Base-by-base conservation (phyloP, 2,113 vertebrate genomes). In the Rynchops niger region DNA sequence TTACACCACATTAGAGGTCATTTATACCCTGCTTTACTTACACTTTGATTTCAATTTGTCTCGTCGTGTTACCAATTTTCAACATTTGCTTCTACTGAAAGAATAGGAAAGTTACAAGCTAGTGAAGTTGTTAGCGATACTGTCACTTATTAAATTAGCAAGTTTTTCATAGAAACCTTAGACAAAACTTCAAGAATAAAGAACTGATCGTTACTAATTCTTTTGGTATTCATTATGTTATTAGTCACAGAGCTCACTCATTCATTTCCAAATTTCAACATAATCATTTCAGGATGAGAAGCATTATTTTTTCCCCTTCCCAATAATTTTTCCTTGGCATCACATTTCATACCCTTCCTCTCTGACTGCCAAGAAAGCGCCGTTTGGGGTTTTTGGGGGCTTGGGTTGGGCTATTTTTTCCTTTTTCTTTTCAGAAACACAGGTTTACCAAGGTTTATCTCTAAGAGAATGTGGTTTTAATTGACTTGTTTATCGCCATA, bases 231-330 rank as follows among this genome's bases (percentile, higher is more conserved):
- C 93, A 96, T 95, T 96, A 97, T 82, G 69, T 25, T 94, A 89
- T 97, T 97, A 96, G 93, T 97, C 96, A 96, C 81, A 96, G 92
- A 77, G 83, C 86, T 97, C 93, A 88, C 87, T 97, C 87, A 89
- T 82, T 77, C 55, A 93, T 97, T 96, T 96, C 95, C 89, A 97
- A 91, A 94, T 96, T 95, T 96, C 86, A 92, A 87, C 94, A 91
- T 85, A 96, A 97, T 97, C 65, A 92, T 95, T 98, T 96, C 96
- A 97, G 90, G 93, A 92, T 95, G 85, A 95, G 82, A 7, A 78
- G 42, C 72, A 80, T 77, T 86, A 71, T 66, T 91, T 93, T 81
- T 85, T 53, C n/a, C 72, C 80, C 65, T 84, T 89, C 82, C 40
- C 82, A 93, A 43, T 88, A 82, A 43, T 94, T 93, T 94, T 86